Conservation (phyloP, 2,113 vertebrate genomes). For the Callipepla californica region DNA sequence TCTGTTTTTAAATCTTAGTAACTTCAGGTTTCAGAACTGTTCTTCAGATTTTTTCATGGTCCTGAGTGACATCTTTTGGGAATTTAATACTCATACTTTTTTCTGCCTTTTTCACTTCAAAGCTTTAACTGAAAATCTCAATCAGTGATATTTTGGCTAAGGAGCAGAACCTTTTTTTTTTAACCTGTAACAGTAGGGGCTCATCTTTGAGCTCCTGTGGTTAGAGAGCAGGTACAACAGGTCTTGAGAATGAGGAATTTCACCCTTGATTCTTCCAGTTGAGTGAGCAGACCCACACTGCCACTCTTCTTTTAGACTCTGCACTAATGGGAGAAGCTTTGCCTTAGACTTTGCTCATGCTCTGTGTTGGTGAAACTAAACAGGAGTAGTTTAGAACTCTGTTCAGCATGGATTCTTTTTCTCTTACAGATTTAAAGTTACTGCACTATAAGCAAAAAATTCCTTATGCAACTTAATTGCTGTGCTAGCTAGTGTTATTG, state of each 20-base stretch:
- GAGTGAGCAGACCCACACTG: accelerated
- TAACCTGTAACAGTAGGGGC: neutral
- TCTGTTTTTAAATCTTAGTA: neutral
- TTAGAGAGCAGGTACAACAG: neutral
- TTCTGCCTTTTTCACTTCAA: neutral
- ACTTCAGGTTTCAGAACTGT: neutral
- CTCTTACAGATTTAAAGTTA: neutral
- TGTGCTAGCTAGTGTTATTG: neutral
- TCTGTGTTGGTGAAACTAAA: neutral
- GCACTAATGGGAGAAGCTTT: neutral
- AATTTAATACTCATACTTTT: neutral
- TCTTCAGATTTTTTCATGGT: neutral
- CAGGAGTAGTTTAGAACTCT: neutral
- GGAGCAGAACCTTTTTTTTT: neutral
- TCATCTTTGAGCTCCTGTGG: neutral
- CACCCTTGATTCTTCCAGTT: neutral
- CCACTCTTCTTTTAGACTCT: neutral
- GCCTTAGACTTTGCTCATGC: neutral
- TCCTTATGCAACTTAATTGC: neutral
- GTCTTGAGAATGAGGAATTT: neutral
- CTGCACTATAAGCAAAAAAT: neutral
- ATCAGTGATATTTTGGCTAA: neutral
- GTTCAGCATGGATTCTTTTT: neutral
- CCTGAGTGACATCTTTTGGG: neutral
- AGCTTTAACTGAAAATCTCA: neutral